phyloP scores from a whole-genome alignment of 2,113 vertebrate genomes.

The Prunella himalayana region DNA sequence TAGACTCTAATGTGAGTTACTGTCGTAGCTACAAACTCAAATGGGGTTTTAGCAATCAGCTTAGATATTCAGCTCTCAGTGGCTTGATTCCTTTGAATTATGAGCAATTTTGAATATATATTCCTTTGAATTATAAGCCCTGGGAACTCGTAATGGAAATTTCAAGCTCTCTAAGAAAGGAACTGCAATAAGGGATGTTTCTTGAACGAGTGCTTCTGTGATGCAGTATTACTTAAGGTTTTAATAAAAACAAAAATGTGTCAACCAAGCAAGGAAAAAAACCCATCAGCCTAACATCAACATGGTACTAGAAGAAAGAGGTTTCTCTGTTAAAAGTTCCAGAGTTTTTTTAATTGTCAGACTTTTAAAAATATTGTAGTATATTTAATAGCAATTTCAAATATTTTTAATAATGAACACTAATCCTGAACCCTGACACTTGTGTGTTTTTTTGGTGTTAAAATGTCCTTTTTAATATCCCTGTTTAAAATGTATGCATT shows the following conservation, averaged over 20 bases:
- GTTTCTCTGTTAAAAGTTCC: background rate
- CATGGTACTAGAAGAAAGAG: background rate
- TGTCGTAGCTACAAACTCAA: background rate
- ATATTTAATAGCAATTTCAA: background rate
- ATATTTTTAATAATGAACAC: background rate
- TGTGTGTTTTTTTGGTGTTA: rapidly evolving
- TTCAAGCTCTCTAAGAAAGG: background rate
- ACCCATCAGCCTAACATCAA: background rate
- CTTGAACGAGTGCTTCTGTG: background rate
- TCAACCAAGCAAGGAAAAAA: background rate
- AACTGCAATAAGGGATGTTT: background rate
- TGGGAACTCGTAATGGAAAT: background rate
- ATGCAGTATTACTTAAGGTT: background rate
- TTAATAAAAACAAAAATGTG: background rate
- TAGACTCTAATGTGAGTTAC: background rate
- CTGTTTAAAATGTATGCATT: background rate
- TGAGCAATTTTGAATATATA: too few species aligned
- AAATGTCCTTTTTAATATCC: background rate
- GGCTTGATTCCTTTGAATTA: background rate
- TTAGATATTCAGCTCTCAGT: background rate
- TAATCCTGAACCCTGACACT: background rate
- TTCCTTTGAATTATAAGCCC: background rate
- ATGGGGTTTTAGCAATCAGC: background rate
- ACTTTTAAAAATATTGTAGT: background rate
- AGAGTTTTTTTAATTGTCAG: background rate